Evolutionary conservation across 2,113 vertebrate genomes (phyloP), one percentile per base, ranked within the genome.

Genomic region (Elachura formosa): DNA sequence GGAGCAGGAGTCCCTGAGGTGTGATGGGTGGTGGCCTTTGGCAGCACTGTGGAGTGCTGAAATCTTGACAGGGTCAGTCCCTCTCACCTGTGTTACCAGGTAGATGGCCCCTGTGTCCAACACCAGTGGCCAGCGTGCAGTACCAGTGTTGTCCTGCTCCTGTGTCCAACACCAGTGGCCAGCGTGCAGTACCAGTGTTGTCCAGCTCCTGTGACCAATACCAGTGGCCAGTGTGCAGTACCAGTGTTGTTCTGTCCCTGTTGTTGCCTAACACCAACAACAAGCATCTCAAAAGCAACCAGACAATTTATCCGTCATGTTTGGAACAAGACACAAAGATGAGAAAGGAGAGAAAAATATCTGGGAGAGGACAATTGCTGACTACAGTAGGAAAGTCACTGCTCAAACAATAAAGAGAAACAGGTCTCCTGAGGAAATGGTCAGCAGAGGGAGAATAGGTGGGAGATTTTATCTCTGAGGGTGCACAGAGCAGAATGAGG

Each of bases 181-280:
- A n/a, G 0, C 15, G 18, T 45, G 18, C 46, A 62, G 0, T 9
- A n/a, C 10, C 45, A n/a, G 2, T 64, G 31, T 5, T 63, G 18
- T 51, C 58, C 29, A 49, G 36, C 33, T 31, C 11, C 14, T 12
- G 3, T 56, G n/a, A n/a, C 40, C 55, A 24, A 4, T 9, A 49
- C 19, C 20, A 21, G 0, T 33, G 36, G 28, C 38, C 68, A 72
- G 1, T 54, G 23, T n/a, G 38, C 51, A 72, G 2, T 6, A 14
- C 16, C 31, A n/a, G 24, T 34, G 40, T 5, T 45, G 5, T 56
- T 38, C 71, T 45, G 10, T 7, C 51, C 21, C 10, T 11, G 19
- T n/a, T n/a, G n/a, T n/a, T 15, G 3, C 64, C 66, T 1, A 1
- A 1, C 14, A 45, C 28, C 25, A 19, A 1, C 17, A 33, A 45